Base-by-base conservation (phyloP, 1,140 invertebrate genomes). In the Physella acuta region DNA sequence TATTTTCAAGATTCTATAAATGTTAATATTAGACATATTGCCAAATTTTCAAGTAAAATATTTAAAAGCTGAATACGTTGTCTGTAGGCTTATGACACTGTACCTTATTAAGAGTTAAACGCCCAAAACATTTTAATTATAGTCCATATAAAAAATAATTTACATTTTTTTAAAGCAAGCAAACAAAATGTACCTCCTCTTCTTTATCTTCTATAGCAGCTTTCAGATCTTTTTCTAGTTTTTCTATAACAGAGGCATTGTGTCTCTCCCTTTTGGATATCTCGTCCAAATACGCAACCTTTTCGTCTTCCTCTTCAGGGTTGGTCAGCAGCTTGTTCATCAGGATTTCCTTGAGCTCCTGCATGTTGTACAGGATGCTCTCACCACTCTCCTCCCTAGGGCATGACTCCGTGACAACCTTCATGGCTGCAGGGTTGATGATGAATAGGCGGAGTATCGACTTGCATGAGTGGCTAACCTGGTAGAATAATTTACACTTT, bases 291-390 rank as follows among this genome's bases (percentile, higher is more conserved):
- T 83, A 84, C 17, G 76, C 70, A 66, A 76, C 77, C 63, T 80
- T 72, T 59, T 85, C 84, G 61, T 73, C 74, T 61, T 84, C 81
- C 71, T 85, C 84, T 33, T 80, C 75, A 8, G 84, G 84, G 16
- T 81, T 84, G 58, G 81, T 83, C 39, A 85, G 71, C 24, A 85
- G 61, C 59, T 79, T 80, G 55, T 74, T 72, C 73, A 83, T 74
- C 20, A 84, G 63, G 44, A 84, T 79, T 53, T 83, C 81, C 34
- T 74, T 74, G 20, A 85, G 64, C 63, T 84, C 81, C 39, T 76
- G 70, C 69, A 84, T 61, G 36, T 76, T 72, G 11, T n/a, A 53
- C 16, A 83, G 60, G 17, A 83, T 58, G 20, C 31, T 51, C 28
- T 68, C 55, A 28, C 66, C 66, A 16, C 66, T 56, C 34, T 68